Conservation (phyloP, 2,888 invertebrate genomes). For the Tetranychus piercei region DNA sequence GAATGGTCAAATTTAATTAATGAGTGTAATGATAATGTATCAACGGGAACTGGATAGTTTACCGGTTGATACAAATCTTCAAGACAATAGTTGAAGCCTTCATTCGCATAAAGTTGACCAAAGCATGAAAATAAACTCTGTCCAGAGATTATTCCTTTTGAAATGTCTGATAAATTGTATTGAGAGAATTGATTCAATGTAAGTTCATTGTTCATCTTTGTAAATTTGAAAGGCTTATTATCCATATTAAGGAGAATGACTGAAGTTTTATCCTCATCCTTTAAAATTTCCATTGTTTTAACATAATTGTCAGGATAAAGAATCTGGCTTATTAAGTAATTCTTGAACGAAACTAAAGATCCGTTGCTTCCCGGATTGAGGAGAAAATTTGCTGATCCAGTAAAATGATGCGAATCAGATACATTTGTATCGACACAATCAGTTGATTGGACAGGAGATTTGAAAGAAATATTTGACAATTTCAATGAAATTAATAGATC, state of each 20-base stretch:
- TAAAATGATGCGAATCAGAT: background rate
- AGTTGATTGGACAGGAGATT: background rate
- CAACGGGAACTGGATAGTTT: slow-evolving; percentile 64
- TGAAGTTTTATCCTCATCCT: background rate
- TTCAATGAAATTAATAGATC: background rate
- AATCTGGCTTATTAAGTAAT: background rate
- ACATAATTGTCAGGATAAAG: background rate
- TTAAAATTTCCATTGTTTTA: background rate
- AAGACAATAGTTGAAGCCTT: slow-evolving; percentile 38
- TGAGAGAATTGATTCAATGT: background rate
- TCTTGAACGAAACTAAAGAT: background rate
- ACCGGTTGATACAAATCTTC: slow-evolving; percentile 54
- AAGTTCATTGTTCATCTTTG: background rate
- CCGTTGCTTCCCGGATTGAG: background rate
- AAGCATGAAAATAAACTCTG: background rate
- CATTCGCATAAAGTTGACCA: slow-evolving; percentile 64
- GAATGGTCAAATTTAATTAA: slow-evolving; percentile 82
- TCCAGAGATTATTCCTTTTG: background rate
- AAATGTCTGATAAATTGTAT: background rate
- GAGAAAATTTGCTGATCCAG: background rate
- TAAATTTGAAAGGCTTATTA: background rate
- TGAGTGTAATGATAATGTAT: slow-evolving; percentile 73
- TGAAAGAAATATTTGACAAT: background rate
- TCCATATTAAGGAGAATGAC: background rate
- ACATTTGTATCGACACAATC: background rate